Percentiles rank a stretch among this genome's conserved stretches.
Evolutionary conservation across 1,140 invertebrate genomes (phyloP).

Genomic region (Araneus ventricosus): DNA sequence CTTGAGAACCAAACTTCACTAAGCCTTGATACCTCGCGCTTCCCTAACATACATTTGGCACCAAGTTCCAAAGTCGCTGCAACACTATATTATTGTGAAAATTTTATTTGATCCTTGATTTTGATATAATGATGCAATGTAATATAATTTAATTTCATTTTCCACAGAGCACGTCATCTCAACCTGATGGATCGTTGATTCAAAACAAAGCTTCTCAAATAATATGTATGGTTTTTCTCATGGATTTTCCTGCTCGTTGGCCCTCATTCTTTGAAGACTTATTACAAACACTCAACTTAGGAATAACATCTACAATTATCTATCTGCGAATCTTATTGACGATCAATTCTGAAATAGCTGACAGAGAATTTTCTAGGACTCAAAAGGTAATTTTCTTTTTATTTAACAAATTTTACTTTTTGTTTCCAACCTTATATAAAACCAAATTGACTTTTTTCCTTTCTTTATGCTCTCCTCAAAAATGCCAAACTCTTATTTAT

Average conservation of each 20-base stretch:
- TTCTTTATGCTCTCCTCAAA: too few species aligned
- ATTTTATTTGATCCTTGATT: too few species aligned
- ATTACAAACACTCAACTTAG: conserved; percentile 80
- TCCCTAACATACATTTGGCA: too few species aligned
- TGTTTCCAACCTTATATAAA: not conserved
- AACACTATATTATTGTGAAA: too few species aligned
- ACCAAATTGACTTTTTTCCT: too few species aligned
- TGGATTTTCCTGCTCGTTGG: conserved; percentile 83
- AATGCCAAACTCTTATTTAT: too few species aligned
- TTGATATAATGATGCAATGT: too few species aligned
- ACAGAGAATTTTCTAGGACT: conserved; percentile 76
- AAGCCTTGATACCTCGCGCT: too few species aligned
- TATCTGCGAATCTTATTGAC: conserved; percentile 82
- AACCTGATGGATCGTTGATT: conserved; percentile 78
- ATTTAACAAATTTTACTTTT: not conserved
- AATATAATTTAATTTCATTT: not conserved
- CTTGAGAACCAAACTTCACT: too few species aligned
- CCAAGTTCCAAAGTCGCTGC: too few species aligned
- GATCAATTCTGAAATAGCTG: conserved; percentile 81
- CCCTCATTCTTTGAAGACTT: conserved; percentile 83
- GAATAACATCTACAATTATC: conserved; percentile 81
- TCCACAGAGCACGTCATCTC: conserved; percentile 35
- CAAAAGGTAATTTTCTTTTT: conserved; percentile 69
- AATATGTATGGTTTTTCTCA: conserved; percentile 81
- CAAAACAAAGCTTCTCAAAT: conserved; percentile 83